A percentile compares a stretch with the other conserved stretches of the same genome.
Evolutionary conservation across 2,113 vertebrate genomes (phyloP).

Genomic region (Tragelaphus strepsiceros): DNA sequence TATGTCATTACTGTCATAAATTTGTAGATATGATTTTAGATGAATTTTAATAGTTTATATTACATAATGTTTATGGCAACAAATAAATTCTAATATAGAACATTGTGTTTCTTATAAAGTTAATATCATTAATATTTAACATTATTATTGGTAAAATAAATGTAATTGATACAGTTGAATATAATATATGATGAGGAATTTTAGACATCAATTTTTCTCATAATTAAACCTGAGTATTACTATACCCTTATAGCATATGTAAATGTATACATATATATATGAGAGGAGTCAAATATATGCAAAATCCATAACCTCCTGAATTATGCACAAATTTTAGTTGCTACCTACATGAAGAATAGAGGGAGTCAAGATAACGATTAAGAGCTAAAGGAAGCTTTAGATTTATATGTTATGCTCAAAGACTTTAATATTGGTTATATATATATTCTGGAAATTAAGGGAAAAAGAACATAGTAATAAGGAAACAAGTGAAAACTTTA

Average conservation of each 20-base stretch:
- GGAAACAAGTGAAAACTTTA: neutral
- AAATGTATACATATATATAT: neutral
- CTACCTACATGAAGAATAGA: neutral
- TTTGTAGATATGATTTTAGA: neutral
- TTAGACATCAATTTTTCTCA: neutral
- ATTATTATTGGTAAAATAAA: neutral
- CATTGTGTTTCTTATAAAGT: neutral
- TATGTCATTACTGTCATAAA: neutral
- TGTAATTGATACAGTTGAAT: neutral
- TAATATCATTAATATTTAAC: neutral
- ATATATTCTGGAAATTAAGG: neutral
- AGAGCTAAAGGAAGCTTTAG: neutral
- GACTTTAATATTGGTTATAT: neutral
- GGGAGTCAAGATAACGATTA: neutral
- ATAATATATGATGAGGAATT: neutral
- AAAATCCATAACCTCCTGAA: neutral
- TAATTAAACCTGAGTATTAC: neutral
- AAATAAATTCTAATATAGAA: neutral
- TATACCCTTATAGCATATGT: neutral
- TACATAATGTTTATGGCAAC: neutral
- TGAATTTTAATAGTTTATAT: neutral
- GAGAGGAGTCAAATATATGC: neutral
- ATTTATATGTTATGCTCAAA: neutral
- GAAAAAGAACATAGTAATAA: neutral
- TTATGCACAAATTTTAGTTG: neutral